Conservation (phyloP, 1,140 invertebrate genomes). For the Parapsyche elsis region DNA sequence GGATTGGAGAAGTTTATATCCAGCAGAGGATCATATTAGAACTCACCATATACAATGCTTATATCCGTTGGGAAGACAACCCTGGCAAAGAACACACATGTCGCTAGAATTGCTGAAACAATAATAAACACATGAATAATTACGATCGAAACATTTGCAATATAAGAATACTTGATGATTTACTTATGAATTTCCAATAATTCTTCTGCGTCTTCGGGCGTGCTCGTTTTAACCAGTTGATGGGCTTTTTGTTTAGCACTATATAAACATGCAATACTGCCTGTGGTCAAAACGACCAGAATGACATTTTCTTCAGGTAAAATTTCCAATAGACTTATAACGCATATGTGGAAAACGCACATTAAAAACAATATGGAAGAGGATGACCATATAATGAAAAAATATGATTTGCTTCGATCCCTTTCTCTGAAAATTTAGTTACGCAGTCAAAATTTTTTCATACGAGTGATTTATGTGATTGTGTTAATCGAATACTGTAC, state of each 20-base stretch:
- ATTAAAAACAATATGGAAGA: constrained; percentile 73
- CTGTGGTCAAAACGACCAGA: constrained; percentile 69
- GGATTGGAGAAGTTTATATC: too few relatives aligned
- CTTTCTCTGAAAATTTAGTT: constrained; percentile 18
- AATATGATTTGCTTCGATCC: constrained; percentile 65
- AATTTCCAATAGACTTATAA: constrained; percentile 74
- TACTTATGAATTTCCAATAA: not conserved
- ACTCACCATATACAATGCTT: constrained; percentile 68
- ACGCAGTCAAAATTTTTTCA: not conserved
- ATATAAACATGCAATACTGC: constrained; percentile 70
- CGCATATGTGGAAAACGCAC: constrained; percentile 73
- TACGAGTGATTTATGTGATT: not conserved
- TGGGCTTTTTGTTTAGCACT: constrained; percentile 69
- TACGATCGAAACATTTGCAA: too few relatives aligned
- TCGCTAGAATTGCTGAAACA: constrained; percentile 32
- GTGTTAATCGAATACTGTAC: not conserved
- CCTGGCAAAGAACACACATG: too few relatives aligned
- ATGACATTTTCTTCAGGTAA: constrained; percentile 74
- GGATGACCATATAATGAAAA: constrained; percentile 76
- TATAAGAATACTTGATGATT: not conserved
- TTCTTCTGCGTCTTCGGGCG: not conserved
- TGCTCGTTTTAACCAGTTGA: constrained; percentile 50
- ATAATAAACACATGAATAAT: not conserved
- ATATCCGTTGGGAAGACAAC: constrained; percentile 55
- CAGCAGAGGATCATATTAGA: too few relatives aligned